Base-by-base conservation (phyloP, 2,888 invertebrate species). In the Lepidocyrtinus sp. region DNA sequence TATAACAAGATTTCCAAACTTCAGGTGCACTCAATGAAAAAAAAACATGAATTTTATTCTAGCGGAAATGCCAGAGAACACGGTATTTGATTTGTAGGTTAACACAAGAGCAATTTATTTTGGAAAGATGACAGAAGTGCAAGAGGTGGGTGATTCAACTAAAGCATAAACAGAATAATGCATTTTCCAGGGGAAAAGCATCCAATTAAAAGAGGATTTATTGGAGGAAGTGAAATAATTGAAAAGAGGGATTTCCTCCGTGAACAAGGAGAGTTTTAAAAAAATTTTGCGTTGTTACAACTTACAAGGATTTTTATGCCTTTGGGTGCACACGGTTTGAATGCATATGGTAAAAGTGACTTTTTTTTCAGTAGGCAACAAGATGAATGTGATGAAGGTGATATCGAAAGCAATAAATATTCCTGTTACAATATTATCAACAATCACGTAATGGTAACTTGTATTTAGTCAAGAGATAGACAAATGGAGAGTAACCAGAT, bases 141-240 rank as follows among this genome's bases (percentile, higher is more conserved):
- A 59, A 21, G 22, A 59, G n/a, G 9, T 59, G 59, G 22, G n/a
- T 59, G 19, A 21, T 59, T 59, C 1, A 15, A 50, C 50, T 17
- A 50, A n/a, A n/a, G 5, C 36, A 36, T 7, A 21, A 21, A 21
- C 22, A 2, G 7, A 59, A 62, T 74, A 64, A 69, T 71, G 69
- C 24, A 46, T 46, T 75, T 65, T 59, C 22, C 1, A 21, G 59
- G n/a, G 59, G 27, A 65, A 75, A 62, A 70, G 36, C 27, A 25
- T 65, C 75, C 75, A 81, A 81, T 81, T 81, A 81, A 81, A n/a
- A 69, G 45, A 81, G 80, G 75, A 81, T 81, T 81, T 81, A 81
- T 81, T 61, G 75, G 25, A 71, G 80, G 80, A 75, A 81, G 55
- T 75, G 62, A 63, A 63, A 61, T 68, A 73, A 68, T 63, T 27